Conservation (phyloP, 2,888 invertebrate species). For the Ischnus inquisitorius region DNA sequence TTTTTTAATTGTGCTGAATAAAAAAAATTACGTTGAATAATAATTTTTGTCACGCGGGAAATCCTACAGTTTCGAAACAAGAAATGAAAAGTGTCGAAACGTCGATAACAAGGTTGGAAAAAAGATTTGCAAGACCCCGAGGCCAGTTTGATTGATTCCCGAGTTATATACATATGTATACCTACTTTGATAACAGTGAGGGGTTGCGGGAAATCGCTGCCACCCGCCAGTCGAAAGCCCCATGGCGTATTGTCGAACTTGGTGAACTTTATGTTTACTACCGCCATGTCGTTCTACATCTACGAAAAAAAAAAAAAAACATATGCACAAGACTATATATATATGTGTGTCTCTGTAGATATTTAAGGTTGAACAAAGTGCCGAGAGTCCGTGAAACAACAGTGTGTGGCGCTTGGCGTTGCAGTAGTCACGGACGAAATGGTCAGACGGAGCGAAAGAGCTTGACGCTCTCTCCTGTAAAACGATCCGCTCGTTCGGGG, state of each 20-base stretch:
- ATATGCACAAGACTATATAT: constrained; percentile 11
- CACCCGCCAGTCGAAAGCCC: constrained; percentile 93
- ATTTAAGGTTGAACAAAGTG: neutral
- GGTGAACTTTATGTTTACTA: constrained; percentile 88
- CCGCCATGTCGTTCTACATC: constrained; percentile 88
- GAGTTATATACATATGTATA: constrained; percentile 60
- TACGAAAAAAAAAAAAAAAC: constrained; percentile 73
- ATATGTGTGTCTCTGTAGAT: too few species aligned
- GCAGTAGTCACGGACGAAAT: constrained; percentile 66
- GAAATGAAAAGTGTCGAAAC: too few species aligned
- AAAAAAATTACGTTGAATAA: too few species aligned
- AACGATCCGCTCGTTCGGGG: constrained; percentile 61
- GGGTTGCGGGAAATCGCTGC: constrained; percentile 91
- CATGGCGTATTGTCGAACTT: constrained; percentile 89
- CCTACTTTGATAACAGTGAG: constrained; percentile 91
- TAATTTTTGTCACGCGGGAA: too few species aligned
- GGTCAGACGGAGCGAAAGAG: constrained; percentile 13
- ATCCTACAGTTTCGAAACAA: too few species aligned
- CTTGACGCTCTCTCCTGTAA: constrained; percentile 47
- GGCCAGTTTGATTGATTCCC: neutral
- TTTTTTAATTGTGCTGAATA: too few species aligned
- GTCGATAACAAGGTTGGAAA: too few species aligned
- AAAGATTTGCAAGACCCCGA: too few species aligned
- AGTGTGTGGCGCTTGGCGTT: neutral
- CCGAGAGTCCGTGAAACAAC: neutral